Conservation (phyloP, 2,113 vertebrate species). For the Chloroceryle aenea region DNA sequence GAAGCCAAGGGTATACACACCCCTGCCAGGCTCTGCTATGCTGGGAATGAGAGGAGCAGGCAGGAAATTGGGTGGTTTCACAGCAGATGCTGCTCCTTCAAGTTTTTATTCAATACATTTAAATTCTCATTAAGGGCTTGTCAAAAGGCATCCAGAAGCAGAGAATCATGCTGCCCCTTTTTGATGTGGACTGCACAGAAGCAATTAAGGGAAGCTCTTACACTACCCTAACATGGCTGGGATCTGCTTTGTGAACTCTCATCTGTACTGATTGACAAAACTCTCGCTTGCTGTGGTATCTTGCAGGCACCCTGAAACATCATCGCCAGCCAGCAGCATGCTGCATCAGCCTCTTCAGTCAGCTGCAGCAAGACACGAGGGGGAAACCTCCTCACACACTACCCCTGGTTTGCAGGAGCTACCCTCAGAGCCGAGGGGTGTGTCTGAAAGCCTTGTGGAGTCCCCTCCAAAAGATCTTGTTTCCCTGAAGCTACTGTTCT, state of each 20-base stretch:
- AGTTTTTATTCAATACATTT: neutral
- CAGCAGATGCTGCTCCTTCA: neutral
- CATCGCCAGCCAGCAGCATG: accelerated
- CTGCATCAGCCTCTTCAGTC: neutral
- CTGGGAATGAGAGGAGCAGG: neutral
- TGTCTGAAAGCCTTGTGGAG: neutral
- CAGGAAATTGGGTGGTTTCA: neutral
- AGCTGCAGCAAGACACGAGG: neutral
- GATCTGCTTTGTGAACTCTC: neutral
- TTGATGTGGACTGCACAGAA: neutral
- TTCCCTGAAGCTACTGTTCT: neutral
- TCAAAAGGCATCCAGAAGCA: neutral
- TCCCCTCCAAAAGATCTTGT: neutral
- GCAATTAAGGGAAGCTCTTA: neutral
- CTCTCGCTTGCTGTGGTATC: neutral
- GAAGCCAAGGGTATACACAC: neutral
- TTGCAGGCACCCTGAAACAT: neutral
- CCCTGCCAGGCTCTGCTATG: neutral
- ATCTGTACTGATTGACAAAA: neutral
- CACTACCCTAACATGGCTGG: neutral
- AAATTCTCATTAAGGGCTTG: neutral
- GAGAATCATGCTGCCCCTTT: neutral
- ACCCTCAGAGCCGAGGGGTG: accelerated
- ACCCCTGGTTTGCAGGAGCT: neutral
- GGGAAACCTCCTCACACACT: accelerated